Evolutionary conservation across 2,113 vertebrate genomes (phyloP), one percentile per base, ranked within the genome.

Genomic region (Chrysemys picta): DNA sequence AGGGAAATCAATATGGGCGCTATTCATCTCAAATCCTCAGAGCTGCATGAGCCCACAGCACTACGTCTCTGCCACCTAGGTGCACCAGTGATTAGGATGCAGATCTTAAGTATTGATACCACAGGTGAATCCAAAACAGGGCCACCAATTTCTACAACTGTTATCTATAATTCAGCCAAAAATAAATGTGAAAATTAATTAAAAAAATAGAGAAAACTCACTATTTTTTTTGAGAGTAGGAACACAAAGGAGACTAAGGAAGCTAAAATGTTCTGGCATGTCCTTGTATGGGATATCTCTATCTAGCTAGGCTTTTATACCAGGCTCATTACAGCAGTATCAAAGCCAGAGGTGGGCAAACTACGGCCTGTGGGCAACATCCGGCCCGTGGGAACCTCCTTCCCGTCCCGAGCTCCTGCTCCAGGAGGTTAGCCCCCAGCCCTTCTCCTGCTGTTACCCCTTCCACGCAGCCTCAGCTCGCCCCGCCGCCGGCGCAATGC

Each of bases 11-110:
- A 98, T 98, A 97, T 96, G 97, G 98, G 97, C 65, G 25, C 97
- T 98, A 98, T 98, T 98, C 98, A 98, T 98, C 97, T 97, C 97
- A 97, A 93, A 97, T 97, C 98, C 98, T 96, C 92, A 80, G 91
- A 97, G 96, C 96, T 95, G 97, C 92, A 91, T 96, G 97, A 96
- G 91, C 96, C 97, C 93, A 90, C 96, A 50, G 6, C 83, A 90
- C 83, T 84, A 82, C 93, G 78, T 79, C 94, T 80, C 80, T 98
- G 94, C 90, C 92, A 94, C 59, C 90, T 53, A 35, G 89, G 87
- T 88, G 78, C 59, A 84, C 42, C 81, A 35, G 81, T 2, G 0
- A 21, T 22, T 85, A 90, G 31, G 69, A 50, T 0, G 21, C 47
- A 84, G 62, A 84, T 24, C 90, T 88, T 53, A 31, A 49, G 69